These are phyloP conservation scores for Alfaro cultratus DNA, from an alignment of 2,797 vertebrate genomes.

Conservation along the genomic window DNA sequence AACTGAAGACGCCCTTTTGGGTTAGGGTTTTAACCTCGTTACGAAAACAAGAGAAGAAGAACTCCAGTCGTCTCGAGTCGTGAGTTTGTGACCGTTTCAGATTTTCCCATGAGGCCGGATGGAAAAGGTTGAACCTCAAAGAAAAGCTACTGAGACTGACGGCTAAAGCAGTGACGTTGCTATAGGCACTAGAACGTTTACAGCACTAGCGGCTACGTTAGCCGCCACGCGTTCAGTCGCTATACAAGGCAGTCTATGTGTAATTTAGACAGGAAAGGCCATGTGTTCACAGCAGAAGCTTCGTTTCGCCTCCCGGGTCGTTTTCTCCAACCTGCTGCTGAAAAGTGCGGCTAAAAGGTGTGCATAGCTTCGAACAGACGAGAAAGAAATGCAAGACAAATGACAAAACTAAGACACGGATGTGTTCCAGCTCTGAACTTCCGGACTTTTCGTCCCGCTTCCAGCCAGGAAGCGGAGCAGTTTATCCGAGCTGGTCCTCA, in stretches of 20 bases:
- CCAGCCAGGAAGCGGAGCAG: slow-evolving; percentile 8
- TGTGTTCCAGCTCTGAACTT: slow-evolving; percentile 7
- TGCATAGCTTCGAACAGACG: slow-evolving; percentile 68
- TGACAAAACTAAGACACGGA: slow-evolving; percentile 52
- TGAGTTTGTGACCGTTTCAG: neutral
- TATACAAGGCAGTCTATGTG: slow-evolving; percentile 58
- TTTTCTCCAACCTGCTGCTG: slow-evolving; percentile 38
- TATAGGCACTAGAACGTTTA: slow-evolving; percentile 79
- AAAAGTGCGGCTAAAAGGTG: slow-evolving; percentile 56
- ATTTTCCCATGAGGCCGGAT: neutral
- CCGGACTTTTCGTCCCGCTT: slow-evolving; percentile 20
- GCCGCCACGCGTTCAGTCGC: slow-evolving; percentile 42
- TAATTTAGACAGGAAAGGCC: slow-evolving; percentile 66
- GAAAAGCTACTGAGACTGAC: slow-evolving; percentile 41
- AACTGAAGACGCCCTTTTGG: neutral
- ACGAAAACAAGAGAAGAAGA: neutral
- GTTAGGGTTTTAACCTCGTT: neutral
- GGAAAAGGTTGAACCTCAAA: slow-evolving; percentile 23
- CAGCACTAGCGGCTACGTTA: slow-evolving; percentile 63
- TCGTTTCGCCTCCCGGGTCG: slow-evolving; percentile 27
- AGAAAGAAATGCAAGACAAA: slow-evolving; percentile 50
- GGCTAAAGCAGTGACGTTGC: slow-evolving; percentile 67
- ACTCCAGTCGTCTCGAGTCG: neutral
- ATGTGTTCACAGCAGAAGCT: slow-evolving; percentile 52
- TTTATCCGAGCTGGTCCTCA: slow-evolving; percentile 91